These are phyloP conservation scores for Calycopis cecrops DNA, from an alignment of 1,140 invertebrate species.

Conservation along the genomic window DNA sequence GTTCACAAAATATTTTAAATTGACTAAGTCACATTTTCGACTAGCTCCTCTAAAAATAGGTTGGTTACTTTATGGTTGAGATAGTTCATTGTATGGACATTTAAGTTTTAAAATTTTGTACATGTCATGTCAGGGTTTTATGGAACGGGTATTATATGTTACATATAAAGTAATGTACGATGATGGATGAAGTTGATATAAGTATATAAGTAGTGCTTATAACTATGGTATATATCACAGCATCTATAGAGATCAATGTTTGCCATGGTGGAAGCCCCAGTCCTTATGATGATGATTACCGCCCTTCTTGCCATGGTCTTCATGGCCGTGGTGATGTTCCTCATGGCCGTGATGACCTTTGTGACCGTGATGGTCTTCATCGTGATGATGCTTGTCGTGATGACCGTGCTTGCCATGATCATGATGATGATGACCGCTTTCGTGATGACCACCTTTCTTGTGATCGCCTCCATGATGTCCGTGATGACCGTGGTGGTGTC, in stretches of 20 bases:
- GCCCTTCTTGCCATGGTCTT: constrained; percentile 62
- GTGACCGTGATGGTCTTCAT: constrained; percentile 55
- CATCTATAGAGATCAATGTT: constrained; percentile 46
- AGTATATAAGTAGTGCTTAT: constrained; percentile 1
- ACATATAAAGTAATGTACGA: too few relatives aligned
- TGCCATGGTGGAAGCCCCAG: constrained; percentile 65
- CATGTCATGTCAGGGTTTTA: too few relatives aligned
- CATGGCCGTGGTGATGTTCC: constrained; percentile 59
- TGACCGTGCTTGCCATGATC: constrained; percentile 57
- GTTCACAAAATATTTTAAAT: too few relatives aligned
- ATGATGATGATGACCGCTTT: constrained; percentile 54
- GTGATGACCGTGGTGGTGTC: constrained; percentile 59
- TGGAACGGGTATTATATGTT: too few relatives aligned
- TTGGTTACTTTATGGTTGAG: too few relatives aligned
- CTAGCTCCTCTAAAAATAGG: neutral
- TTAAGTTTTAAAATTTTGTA: too few relatives aligned
- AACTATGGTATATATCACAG: constrained; percentile 48
- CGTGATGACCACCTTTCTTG: constrained; percentile 61
- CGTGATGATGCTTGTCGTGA: constrained; percentile 61
- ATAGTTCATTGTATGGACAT: too few relatives aligned
- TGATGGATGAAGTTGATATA: constrained; percentile 1
- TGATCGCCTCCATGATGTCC: constrained; percentile 50
- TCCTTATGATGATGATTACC: constrained; percentile 57
- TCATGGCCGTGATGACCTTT: constrained; percentile 62
- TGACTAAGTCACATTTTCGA: neutral